Percentiles rank a stretch among this genome's conserved stretches.
These are phyloP conservation scores for Drosophila parabipectinata DNA, from an alignment of 1,140 invertebrate species.

Conservation along the genomic window DNA sequence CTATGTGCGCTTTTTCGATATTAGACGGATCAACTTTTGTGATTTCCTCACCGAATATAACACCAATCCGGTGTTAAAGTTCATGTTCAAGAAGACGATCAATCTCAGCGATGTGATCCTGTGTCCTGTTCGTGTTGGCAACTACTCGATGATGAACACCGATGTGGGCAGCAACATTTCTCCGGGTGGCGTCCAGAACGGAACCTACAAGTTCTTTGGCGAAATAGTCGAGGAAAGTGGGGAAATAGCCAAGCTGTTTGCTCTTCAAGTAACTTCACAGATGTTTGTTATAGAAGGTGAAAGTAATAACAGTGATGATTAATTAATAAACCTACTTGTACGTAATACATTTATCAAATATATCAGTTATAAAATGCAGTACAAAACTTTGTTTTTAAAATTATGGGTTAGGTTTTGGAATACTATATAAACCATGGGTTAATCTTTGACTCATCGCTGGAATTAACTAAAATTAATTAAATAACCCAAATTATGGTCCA, in stretches of 20 bases:
- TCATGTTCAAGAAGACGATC: conserved; percentile 35
- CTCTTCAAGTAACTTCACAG: conserved; percentile 29
- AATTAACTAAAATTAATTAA: not conserved
- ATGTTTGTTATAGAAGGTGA: conserved; percentile 7
- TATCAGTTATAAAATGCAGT: not conserved
- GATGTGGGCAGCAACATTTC: conserved; percentile 18
- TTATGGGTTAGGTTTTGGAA: too few relatives aligned
- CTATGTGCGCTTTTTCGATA: conserved; percentile 25
- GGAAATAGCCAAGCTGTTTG: conserved; percentile 45
- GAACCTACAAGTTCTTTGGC: conserved; percentile 51
- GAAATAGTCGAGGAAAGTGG: conserved; percentile 49
- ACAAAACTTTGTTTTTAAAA: not conserved
- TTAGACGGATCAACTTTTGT: conserved; percentile 44
- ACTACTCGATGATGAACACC: conserved; percentile 29
- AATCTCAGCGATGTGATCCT: conserved; percentile 25
- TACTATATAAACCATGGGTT: not conserved
- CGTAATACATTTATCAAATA: not conserved
- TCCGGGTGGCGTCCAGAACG: conserved; percentile 41
- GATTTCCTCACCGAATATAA: conserved; percentile 40
- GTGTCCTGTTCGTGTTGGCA: conserved; percentile 41
- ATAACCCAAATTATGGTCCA: conserved; percentile 1
- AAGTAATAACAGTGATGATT: not conserved
- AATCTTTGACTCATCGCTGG: not conserved
- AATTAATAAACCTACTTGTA: not conserved
- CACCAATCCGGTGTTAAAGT: conserved; percentile 18